These are phyloP conservation scores for Ectemnius cavifrons DNA, from an alignment of 2,888 invertebrate genomes.

Conservation along the genomic window DNA sequence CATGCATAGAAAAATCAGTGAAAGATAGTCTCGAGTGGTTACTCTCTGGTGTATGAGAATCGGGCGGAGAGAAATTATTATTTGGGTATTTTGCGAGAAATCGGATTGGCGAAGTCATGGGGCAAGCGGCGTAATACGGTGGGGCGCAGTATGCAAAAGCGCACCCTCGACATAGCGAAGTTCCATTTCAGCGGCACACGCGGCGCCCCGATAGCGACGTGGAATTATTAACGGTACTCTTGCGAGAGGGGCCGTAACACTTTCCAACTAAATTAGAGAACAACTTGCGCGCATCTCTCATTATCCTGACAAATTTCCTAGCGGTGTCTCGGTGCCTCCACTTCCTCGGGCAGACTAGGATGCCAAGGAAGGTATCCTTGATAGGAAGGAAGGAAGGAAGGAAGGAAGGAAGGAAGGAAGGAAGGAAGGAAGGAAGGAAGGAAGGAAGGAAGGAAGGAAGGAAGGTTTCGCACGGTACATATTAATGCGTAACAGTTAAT, in stretches of 20 bases:
- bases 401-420: no score
- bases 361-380: no score
- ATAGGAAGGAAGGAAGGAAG: no score
- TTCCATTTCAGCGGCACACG: conserved; percentile 43
- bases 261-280: conserved; percentile 61
- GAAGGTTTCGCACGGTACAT: conserved; percentile 47
- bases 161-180: conserved; percentile 40
- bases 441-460: no score
- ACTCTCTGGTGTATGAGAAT: no score
- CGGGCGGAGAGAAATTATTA: background rate
- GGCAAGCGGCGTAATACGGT: conserved; percentile 26
- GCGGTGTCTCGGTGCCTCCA: conserved; percentile 9
- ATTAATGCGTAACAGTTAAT: conserved; percentile 65
- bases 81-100: conserved; percentile 29
- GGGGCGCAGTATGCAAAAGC: conserved; percentile 43
- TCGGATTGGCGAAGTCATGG: conserved; percentile 24
- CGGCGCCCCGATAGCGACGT: conserved; percentile 49
- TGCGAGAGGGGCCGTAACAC: conserved; percentile 50
- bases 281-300: conserved; percentile 56
- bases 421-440: background rate
- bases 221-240: conserved; percentile 60
- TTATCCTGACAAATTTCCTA: conserved; percentile 57
- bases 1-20: no score
- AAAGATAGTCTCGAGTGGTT: no score
- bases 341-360: background rate